Evolutionary conservation across 2,113 vertebrate genomes (phyloP).

Genomic region (Tenrec ecaudatus): DNA sequence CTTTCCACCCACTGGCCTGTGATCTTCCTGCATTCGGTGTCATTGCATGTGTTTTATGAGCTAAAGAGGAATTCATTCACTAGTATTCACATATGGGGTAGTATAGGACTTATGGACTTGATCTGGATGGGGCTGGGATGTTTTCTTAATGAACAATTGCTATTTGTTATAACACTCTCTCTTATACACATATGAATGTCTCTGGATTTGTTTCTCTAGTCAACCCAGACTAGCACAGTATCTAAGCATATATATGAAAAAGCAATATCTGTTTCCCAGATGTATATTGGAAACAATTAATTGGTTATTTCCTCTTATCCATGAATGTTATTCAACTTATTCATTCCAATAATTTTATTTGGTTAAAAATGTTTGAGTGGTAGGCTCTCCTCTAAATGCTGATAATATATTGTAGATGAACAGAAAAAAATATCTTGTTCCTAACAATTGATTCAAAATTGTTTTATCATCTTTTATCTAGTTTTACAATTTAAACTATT

Average conservation of each 20-base stretch:
- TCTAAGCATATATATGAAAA: slow-evolving; percentile 55
- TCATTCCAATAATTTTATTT: background rate
- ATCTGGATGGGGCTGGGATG: no score
- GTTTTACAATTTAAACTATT: background rate
- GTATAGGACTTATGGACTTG: no score
- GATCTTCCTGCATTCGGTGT: no score
- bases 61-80: no score
- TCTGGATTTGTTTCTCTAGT: no score
- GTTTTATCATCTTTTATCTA: slow-evolving; percentile 38
- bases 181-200: no score
- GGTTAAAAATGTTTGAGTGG: background rate
- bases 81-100: no score
- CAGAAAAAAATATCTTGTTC: background rate
- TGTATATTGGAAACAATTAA: background rate
- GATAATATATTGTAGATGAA: background rate
- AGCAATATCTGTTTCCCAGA: background rate
- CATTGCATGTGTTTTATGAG: no score
- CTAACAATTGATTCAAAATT: background rate
- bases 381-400: background rate
- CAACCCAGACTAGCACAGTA: no score
- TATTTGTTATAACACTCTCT: no score
- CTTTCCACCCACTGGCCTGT: no score
- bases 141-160: no score
- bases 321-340: background rate
- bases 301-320: background rate